These are phyloP conservation scores for Gadus chalcogrammus DNA, from an alignment of 2,113 vertebrate genomes.

Conservation along the genomic window DNA sequence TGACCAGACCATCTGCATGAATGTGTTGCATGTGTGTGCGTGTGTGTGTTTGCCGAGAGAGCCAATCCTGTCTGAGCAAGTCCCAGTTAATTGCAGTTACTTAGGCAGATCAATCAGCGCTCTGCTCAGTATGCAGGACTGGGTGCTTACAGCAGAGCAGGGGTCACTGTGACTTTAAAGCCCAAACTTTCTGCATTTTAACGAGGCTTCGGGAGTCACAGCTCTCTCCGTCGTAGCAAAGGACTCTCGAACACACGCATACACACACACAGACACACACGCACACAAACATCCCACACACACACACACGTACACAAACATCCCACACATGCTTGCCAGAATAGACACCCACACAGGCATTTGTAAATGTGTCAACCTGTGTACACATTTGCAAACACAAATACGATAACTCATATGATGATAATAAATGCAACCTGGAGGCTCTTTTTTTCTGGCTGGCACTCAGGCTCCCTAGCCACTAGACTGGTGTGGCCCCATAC, in stretches of 20 bases:
- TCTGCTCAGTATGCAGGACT: constrained; percentile 67
- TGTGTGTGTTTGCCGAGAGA: constrained; percentile 1
- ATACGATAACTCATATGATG: no score
- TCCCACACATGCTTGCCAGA: neutral
- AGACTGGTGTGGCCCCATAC: constrained; percentile 1
- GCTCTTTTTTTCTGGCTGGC: no score
- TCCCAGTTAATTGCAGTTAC: constrained; percentile 67
- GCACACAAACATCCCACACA: neutral
- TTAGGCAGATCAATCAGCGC: constrained; percentile 69
- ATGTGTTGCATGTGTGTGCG: constrained; percentile 2
- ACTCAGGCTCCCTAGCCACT: no score
- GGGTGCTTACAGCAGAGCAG: constrained; percentile 36
- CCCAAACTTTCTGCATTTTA: constrained; percentile 71
- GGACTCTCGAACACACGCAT: constrained; percentile 23
- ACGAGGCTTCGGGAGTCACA: constrained; percentile 65
- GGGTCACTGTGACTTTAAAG: constrained; percentile 74
- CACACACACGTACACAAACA: neutral
- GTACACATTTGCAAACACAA: no score
- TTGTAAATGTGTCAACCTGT: no score
- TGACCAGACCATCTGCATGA: constrained; percentile 1
- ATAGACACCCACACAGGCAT: neutral
- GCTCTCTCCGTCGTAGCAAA: constrained; percentile 13
- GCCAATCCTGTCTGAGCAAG: constrained; percentile 19
- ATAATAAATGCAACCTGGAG: no score
- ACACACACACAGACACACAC: constrained; percentile 13